Percentiles rank a stretch among this genome's conserved stretches.
Evolutionary conservation across 2,797 vertebrate species (phyloP).

Genomic region (Onychomys leucogaster): DNA sequence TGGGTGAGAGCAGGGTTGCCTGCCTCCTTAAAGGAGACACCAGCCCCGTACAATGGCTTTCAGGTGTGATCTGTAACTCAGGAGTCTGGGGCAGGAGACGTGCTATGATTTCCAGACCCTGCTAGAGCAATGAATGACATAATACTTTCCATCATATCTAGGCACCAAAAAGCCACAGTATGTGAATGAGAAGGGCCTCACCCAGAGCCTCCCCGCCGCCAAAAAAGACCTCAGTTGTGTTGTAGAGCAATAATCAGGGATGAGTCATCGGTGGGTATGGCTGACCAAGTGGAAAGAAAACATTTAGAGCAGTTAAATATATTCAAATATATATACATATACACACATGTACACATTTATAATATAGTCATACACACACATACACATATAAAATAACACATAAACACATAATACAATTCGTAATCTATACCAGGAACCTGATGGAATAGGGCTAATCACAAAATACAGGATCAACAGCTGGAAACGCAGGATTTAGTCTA

Average conservation of each 20-base stretch:
- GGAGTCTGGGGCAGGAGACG: not conserved
- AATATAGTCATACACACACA: not conserved
- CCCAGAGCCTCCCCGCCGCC: not conserved
- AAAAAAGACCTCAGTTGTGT: conserved; percentile 59
- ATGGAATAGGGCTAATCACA: not conserved
- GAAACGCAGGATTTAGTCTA: conserved; percentile 2
- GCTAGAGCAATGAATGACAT: not conserved
- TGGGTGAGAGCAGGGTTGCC: conserved; percentile 53
- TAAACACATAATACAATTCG: not conserved
- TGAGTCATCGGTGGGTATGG: not conserved
- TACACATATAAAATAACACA: not conserved
- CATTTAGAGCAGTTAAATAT: not conserved
- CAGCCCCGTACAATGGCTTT: not conserved
- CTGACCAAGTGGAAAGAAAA: not conserved
- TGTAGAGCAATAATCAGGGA: conserved; percentile 65
- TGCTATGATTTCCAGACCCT: not conserved
- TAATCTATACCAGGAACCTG: not conserved
- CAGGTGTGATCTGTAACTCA: too few species aligned
- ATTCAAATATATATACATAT: not conserved
- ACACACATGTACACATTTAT: not conserved
- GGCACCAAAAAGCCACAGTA: conserved; percentile 68
- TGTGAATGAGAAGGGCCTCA: not conserved
- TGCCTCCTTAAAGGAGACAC: conserved; percentile 67
- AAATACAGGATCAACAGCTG: not conserved
- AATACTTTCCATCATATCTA: conserved; percentile 53